These are phyloP conservation scores for Micrasema minimum DNA, from an alignment of 1,140 invertebrate genomes.

Conservation along the genomic window DNA sequence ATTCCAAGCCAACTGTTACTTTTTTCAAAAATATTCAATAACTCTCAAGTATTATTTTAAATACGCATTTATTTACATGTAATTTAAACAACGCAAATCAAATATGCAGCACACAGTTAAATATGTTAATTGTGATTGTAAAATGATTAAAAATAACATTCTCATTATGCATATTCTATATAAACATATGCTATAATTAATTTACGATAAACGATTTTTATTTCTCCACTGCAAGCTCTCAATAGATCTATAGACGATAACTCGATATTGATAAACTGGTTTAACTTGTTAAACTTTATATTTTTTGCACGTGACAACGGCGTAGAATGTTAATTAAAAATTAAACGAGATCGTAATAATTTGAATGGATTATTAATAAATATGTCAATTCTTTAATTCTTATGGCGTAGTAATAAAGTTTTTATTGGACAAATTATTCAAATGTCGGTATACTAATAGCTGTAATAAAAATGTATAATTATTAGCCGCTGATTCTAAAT, in stretches of 20 bases:
- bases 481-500: too few relatives aligned
- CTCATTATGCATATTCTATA: constrained; percentile 17
- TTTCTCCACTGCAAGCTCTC: constrained; percentile 8
- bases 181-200: constrained; percentile 9
- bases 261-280: constrained; percentile 20
- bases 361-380: constrained; percentile 11
- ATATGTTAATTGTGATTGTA: not conserved
- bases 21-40: too few relatives aligned
- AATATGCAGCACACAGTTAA: too few relatives aligned
- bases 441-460: too few relatives aligned
- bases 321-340: constrained; percentile 27
- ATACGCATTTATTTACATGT: too few relatives aligned
- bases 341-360: constrained; percentile 14
- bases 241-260: constrained; percentile 18
- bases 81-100: too few relatives aligned
- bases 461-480: too few relatives aligned
- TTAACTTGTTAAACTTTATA: constrained; percentile 21
- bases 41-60: too few relatives aligned
- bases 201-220: constrained; percentile 24
- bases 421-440: too few relatives aligned
- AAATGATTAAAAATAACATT: constrained; percentile 28
- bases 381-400: not conserved
- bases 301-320: constrained; percentile 25
- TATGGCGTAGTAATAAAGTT: too few relatives aligned
- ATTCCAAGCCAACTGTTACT: too few relatives aligned